Evolutionary conservation across 2,113 vertebrate genomes (phyloP).

Genomic region (Prochilodus magdalenae): DNA sequence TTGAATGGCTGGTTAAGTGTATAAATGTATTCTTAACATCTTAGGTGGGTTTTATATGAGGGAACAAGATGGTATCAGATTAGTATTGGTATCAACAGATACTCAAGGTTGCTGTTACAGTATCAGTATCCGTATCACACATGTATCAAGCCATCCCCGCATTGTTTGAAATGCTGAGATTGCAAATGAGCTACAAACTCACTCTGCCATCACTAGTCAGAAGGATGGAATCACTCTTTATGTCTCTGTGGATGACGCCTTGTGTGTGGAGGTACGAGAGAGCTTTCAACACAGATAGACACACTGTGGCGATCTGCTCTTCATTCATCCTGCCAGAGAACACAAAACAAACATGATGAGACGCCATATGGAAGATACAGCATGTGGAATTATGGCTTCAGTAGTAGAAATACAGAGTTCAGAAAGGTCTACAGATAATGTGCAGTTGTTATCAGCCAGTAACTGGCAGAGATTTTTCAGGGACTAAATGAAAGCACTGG

Average conservation of each 20-base stretch:
- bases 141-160: too few relatives aligned
- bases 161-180: neutral
- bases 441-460: neutral
- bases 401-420: neutral
- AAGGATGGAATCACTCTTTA: conserved; percentile 98
- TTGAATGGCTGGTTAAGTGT: too few relatives aligned
- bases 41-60: too few relatives aligned
- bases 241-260: conserved; percentile 98
- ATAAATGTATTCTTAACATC: too few relatives aligned
- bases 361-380: conserved; percentile 7
- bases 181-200: conserved; percentile 57
- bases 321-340: conserved; percentile 91
- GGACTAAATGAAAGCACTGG: neutral
- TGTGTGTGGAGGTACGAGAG: conserved; percentile 96
- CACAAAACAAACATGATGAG: conserved; percentile 46
- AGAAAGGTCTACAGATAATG: neutral
- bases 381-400: conserved; percentile 1
- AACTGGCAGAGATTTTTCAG: too few relatives aligned
- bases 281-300: conserved; percentile 92
- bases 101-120: too few relatives aligned
- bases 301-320: conserved; percentile 98
- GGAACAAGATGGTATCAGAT: too few relatives aligned
- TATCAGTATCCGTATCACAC: too few relatives aligned
- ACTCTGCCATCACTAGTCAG: conserved; percentile 96
- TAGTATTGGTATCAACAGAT: too few relatives aligned